Conservation (phyloP, 2,113 vertebrate species). For the Corvus hawaiiensis region DNA sequence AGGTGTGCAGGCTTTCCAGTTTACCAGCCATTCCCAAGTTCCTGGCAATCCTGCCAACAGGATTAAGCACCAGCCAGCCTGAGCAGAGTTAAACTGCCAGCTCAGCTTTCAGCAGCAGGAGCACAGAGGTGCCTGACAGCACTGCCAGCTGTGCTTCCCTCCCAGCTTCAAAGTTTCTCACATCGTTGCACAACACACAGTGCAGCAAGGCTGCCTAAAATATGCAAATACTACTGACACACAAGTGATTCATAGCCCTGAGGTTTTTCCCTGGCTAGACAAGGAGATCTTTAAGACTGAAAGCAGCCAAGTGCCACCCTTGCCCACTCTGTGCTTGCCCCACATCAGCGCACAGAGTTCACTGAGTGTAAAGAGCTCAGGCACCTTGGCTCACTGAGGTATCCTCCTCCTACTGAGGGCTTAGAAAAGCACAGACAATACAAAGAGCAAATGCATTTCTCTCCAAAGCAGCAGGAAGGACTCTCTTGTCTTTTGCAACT, state of each 20-base stretch:
- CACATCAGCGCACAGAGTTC: background rate
- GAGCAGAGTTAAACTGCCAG: background rate
- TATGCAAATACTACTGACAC: background rate
- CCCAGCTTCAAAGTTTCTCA: background rate
- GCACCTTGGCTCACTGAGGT: background rate
- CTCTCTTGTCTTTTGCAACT: background rate
- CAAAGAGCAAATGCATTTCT: background rate
- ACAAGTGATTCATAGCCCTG: background rate
- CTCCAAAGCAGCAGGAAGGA: background rate
- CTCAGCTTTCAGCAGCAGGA: background rate
- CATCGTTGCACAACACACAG: background rate
- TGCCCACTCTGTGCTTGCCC: background rate
- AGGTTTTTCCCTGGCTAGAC: background rate
- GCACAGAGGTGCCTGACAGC: background rate
- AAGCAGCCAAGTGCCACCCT: background rate
- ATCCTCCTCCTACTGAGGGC: background rate
- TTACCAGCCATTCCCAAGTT: background rate
- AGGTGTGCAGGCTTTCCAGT: background rate
- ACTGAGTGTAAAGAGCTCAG: fast-evolving
- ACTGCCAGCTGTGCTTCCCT: background rate
- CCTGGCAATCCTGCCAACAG: background rate
- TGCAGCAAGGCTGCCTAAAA: background rate
- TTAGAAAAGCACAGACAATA: background rate
- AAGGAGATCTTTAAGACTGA: background rate
- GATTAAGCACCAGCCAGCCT: background rate